Conservation (phyloP, 2,797 vertebrate genomes). For the Thaleichthys pacificus region DNA sequence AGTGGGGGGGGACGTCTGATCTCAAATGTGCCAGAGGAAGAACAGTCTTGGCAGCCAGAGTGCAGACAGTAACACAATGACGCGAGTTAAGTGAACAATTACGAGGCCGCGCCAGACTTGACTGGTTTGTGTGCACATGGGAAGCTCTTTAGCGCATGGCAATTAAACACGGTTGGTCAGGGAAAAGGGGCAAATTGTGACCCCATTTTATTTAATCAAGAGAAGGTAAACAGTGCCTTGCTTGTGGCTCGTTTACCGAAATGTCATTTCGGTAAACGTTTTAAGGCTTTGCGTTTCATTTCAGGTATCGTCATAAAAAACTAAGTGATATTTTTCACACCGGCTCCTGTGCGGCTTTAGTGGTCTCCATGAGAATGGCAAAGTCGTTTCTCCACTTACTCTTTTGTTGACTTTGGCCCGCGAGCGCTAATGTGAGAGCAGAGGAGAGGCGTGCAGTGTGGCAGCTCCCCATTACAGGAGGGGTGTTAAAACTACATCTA, state of each 20-base stretch:
- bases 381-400: slow-evolving; percentile 61
- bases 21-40: slow-evolving; percentile 36
- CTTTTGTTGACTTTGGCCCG: slow-evolving; percentile 71
- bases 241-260: slow-evolving; percentile 31
- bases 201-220: slow-evolving; percentile 64
- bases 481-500: slow-evolving; percentile 26
- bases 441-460: slow-evolving; percentile 56
- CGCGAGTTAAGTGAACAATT: slow-evolving; percentile 68
- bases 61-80: slow-evolving; percentile 67
- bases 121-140: slow-evolving; percentile 63
- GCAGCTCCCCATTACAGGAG: slow-evolving; percentile 39
- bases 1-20: slow-evolving; percentile 38
- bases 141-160: slow-evolving; percentile 65
- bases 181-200: slow-evolving; percentile 53
- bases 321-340: slow-evolving; percentile 50
- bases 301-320: not conserved
- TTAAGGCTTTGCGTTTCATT: not conserved
- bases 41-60: slow-evolving; percentile 48
- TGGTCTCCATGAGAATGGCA: slow-evolving; percentile 60
- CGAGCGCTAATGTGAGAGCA: slow-evolving; percentile 52
- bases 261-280: slow-evolving; percentile 41
- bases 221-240: slow-evolving; percentile 42
- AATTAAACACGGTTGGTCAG: slow-evolving; percentile 65
- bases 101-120: slow-evolving; percentile 64
- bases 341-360: slow-evolving; percentile 59